A percentile compares a stretch with the other conserved stretches of the same genome.
Conservation (phyloP, 2,113 vertebrate species). For the Cheirogaleus medius region DNA sequence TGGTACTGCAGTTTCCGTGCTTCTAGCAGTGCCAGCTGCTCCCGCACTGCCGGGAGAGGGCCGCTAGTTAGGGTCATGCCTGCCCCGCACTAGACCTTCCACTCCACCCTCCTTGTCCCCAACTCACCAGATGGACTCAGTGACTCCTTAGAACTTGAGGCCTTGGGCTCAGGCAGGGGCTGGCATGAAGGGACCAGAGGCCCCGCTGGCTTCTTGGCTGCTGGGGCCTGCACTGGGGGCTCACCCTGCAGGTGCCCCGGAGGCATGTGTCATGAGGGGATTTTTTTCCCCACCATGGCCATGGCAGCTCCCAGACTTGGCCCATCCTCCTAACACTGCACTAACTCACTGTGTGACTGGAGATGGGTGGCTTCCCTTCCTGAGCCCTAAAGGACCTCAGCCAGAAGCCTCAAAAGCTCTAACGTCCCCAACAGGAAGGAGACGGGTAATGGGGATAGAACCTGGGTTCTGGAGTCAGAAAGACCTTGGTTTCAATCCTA, state of each 20-base stretch:
- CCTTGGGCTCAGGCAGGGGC: constrained; percentile 67
- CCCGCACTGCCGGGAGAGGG: constrained; percentile 82
- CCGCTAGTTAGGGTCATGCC: background rate
- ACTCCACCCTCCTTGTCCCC: background rate
- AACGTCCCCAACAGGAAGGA: background rate
- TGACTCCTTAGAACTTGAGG: constrained; percentile 64
- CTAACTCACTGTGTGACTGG: background rate
- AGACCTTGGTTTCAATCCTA: background rate
- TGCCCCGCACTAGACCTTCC: background rate
- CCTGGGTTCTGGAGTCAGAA: background rate
- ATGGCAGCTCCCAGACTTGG: background rate
- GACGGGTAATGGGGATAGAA: background rate
- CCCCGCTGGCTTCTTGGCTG: constrained; percentile 82
- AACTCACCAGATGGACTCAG: constrained; percentile 82
- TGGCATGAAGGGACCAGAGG: constrained; percentile 72
- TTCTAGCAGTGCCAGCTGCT: constrained; percentile 93
- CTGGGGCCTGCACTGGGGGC: constrained; percentile 79
- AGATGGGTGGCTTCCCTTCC: background rate
- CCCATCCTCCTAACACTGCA: background rate
- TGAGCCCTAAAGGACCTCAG: background rate
- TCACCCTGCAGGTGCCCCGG: constrained; percentile 76
- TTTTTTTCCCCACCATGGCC: background rate
- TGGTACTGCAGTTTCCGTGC: constrained; percentile 93
- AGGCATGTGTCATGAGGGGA: background rate
- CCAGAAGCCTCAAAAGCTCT: background rate